Evolutionary conservation across 1,140 invertebrate genomes (phyloP).

Genomic region (Zaprionus kolodkinae): DNA sequence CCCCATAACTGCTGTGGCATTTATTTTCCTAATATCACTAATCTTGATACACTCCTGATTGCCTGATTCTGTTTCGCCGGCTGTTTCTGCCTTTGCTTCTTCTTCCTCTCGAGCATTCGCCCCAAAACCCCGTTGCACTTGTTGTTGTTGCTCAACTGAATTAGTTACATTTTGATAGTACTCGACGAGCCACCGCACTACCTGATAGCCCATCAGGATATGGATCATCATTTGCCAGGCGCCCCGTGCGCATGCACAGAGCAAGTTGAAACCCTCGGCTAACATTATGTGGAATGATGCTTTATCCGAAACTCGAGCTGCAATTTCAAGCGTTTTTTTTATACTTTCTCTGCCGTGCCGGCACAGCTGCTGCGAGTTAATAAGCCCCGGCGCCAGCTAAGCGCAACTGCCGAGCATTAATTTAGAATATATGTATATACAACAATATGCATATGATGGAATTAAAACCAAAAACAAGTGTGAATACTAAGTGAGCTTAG

Average conservation of each 20-base stretch:
- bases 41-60: slow-evolving; percentile 40
- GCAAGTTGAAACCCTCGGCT: slow-evolving; percentile 58
- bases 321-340: slow-evolving; percentile 47
- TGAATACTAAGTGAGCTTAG: slow-evolving; percentile 27
- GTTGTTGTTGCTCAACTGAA: slow-evolving; percentile 13
- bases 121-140: slow-evolving; percentile 39
- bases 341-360: slow-evolving; percentile 4
- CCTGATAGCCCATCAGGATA: slow-evolving; percentile 67
- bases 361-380: slow-evolving; percentile 35
- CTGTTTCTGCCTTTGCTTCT: slow-evolving; percentile 33
- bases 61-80: background rate
- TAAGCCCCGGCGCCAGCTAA: slow-evolving; percentile 8
- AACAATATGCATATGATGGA: slow-evolving; percentile 2
- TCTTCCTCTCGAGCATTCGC: slow-evolving; percentile 40
- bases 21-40: slow-evolving; percentile 50
- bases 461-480: slow-evolving; percentile 30
- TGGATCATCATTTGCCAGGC: slow-evolving; percentile 43
- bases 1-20: slow-evolving; percentile 57
- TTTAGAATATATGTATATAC: slow-evolving; percentile 24
- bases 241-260: slow-evolving; percentile 38
- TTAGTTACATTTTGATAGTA: slow-evolving; percentile 48
- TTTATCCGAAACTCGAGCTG: slow-evolving; percentile 29
- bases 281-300: slow-evolving; percentile 43
- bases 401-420: slow-evolving; percentile 13
- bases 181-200: slow-evolving; percentile 70